Base-by-base conservation (phyloP, 2,797 vertebrate species). In the Lithobates pipiens region DNA sequence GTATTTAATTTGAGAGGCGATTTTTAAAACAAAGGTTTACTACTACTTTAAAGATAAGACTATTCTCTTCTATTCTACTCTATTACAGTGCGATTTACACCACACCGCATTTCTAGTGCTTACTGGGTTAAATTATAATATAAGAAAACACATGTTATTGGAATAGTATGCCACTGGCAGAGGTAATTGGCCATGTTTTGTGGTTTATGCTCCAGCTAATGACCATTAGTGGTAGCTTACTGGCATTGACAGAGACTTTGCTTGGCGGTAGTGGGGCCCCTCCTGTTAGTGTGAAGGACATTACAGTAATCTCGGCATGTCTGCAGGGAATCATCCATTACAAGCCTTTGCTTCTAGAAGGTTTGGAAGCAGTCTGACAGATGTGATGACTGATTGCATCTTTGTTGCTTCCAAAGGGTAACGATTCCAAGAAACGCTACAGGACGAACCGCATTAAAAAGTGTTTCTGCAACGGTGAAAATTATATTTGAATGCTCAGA, bases 261-360 rank as follows among this genome's bases (percentile, higher is more conserved):
- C 61, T 29, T 77, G 21, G 71, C 36, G 10, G 71, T 11, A 21
- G 16, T 46, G 21, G 16, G 21, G 21, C 76, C 57, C 32, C 76
- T 42, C 57, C 57, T 27, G n/a, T 25, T 29, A 67, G n/a, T 67
- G 63, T 67, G 63, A 67, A 67, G n/a, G 57, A 65, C 76, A 65
- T 77, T 77, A 77, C 76, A 9, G 76, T 57, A 77, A 77, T 21
- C 16, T 57, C 27, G 1, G 11, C 10, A 3, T 11, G 16, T 63
- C 29, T 39, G 27, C 50, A 36, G 32, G 39, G 57, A 39, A 65
- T 42, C 13, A 34, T 34, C 75, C 75, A 76, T 76, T 76, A 76
- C 21, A 21, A 25, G 34, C 34, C 69, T 57, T 18, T 57, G 54
- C 54, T 57, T 57, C 54, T 57, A 23, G 18, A 57, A 23, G 21